A percentile compares a stretch with the other conserved stretches of the same genome.
phyloP scores from a whole-genome alignment of 2,888 invertebrate genomes.

The Palloptera scutellata region DNA sequence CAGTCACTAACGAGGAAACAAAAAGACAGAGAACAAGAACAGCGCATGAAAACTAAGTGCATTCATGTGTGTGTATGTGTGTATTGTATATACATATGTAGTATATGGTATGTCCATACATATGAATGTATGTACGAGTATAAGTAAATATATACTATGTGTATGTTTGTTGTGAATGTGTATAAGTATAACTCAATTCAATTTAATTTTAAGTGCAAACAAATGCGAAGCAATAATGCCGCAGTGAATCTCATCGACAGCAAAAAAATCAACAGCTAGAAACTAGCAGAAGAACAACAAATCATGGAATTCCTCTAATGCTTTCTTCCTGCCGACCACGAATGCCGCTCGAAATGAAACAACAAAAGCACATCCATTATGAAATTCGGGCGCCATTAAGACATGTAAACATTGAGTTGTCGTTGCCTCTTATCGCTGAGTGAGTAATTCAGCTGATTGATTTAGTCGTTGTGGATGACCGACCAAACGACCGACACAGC shows the following conservation, averaged over 20 bases:
- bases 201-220: constrained; percentile 14
- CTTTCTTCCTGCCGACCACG: not conserved
- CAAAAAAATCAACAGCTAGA: not conserved
- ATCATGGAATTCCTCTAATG: too few species aligned
- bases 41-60: too few species aligned
- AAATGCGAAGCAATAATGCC: constrained; percentile 15
- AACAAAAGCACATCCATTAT: constrained; percentile 21
- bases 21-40: too few species aligned
- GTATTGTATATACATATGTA: too few species aligned
- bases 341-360: not conserved
- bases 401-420: constrained; percentile 10
- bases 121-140: too few species aligned
- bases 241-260: not conserved
- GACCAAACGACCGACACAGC: constrained; percentile 4
- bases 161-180: not conserved
- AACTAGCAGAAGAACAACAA: not conserved
- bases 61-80: too few species aligned
- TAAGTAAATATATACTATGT: too few species aligned
- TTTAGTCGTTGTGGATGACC: constrained; percentile 26
- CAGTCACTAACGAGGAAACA: too few species aligned
- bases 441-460: constrained; percentile 30
- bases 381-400: constrained; percentile 20
- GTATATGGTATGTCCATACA: too few species aligned
- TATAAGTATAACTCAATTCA: constrained; percentile 6
- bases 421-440: constrained; percentile 6